Conservation (phyloP, 2,888 invertebrate genomes). For the Dynastes hyllus region DNA sequence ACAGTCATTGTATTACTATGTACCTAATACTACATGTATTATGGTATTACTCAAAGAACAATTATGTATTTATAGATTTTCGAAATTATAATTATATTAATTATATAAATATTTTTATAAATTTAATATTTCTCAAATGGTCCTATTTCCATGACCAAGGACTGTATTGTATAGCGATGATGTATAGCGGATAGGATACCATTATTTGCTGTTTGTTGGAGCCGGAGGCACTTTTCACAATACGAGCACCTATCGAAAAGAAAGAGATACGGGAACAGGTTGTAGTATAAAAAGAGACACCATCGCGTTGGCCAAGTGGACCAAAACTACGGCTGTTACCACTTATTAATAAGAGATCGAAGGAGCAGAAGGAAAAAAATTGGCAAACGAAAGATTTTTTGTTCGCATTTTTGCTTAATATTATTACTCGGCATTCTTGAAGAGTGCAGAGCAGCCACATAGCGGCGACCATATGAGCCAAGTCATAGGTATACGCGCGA, state of each 20-base stretch:
- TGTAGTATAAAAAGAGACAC: not conserved
- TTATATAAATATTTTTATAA: too few relatives aligned
- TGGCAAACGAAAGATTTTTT: slow-evolving; percentile 37
- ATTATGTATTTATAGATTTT: too few relatives aligned
- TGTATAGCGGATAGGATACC: not conserved
- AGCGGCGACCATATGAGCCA: slow-evolving; percentile 7
- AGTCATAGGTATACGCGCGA: slow-evolving; percentile 12
- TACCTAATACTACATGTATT: too few relatives aligned
- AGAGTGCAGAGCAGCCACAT: slow-evolving; percentile 13
- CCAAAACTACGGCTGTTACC: not conserved
- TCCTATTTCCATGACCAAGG: too few relatives aligned
- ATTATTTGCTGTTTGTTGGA: slow-evolving; percentile 29
- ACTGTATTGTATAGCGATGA: not conserved
- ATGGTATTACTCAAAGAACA: too few relatives aligned
- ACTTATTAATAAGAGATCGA: slow-evolving; percentile 16
- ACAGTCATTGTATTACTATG: too few relatives aligned
- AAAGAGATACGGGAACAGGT: not conserved
- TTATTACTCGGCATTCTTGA: slow-evolving; percentile 44
- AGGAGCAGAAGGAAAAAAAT: slow-evolving; percentile 11
- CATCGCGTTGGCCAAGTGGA: not conserved
- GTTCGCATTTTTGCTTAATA: slow-evolving; percentile 45
- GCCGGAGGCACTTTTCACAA: slow-evolving; percentile 23
- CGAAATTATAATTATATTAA: too few relatives aligned
- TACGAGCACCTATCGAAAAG: not conserved
- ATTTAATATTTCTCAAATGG: too few relatives aligned